Conservation (phyloP, 2,113 vertebrate genomes). For the Sterna hirundo region DNA sequence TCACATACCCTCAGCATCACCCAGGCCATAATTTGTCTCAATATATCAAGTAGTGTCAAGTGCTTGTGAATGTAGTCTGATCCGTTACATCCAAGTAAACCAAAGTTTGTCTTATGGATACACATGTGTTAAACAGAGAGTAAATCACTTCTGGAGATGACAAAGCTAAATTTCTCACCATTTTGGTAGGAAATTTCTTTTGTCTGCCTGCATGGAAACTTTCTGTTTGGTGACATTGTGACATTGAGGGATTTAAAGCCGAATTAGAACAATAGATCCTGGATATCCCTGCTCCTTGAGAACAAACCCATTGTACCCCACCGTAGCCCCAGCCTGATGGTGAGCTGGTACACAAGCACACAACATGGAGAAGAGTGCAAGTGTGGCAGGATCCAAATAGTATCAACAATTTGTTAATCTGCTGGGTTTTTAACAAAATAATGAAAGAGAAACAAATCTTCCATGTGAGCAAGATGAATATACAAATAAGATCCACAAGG, state of each 20-base stretch:
- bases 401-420: background rate
- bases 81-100: background rate
- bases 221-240: background rate
- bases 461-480: background rate
- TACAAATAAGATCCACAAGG: background rate
- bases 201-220: background rate
- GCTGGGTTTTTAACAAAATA: background rate
- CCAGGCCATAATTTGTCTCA: background rate
- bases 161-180: background rate
- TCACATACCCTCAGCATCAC: background rate
- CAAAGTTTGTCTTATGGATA: background rate
- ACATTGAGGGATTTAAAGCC: background rate
- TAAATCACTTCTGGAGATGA: background rate
- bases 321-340: background rate
- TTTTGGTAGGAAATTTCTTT: background rate
- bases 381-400: background rate
- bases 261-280: background rate
- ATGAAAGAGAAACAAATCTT: background rate
- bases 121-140: background rate
- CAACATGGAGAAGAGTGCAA: background rate
- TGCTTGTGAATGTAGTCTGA: background rate
- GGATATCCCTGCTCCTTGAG: background rate
- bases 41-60: background rate
- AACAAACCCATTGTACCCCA: background rate
- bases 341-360: background rate